Evolutionary conservation across 2,888 invertebrate genomes (phyloP), one percentile per base, ranked within the genome.

Genomic region (Machimus rusticus): DNA sequence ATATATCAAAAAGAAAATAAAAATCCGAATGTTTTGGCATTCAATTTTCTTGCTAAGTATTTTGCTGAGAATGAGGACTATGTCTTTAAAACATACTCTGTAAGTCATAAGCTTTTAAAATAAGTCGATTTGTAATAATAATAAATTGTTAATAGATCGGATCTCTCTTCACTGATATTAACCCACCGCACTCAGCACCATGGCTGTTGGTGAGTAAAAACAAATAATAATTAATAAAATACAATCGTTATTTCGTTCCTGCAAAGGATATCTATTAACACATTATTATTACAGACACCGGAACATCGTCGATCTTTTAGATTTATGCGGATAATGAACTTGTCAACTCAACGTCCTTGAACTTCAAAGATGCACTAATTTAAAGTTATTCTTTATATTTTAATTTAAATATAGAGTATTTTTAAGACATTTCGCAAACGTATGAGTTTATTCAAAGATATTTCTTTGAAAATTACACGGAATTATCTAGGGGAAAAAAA

Each of bases 191-290:
- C 5, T 43, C 79, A 19, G 19, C 19, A 14, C 79, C 79, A 37
- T 79, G 43, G 79, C 46, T 39, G 79, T 79, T 79, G 79, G 79
- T 79, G 43, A 79, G 43, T 74, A 74, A 74, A 74, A 74, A 28
- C 28, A 74, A 74, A 74, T 74, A 74, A 28, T 74, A 74, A 74
- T 74, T 3, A 74, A 23, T 74, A 28, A 74, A 19, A 74, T 74
- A 66, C 66, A 66, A 66, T 66, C 12, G 5, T 74, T 74, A 74
- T 74, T 74, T 74, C 74, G 28, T 43, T 43, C 2, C 43, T 12
- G 0, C 12, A 43, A 43, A 43, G 43, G 43, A 43, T 43, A 2
- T 43, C 12, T 74, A 74, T 74, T 74, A 74, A 74, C 28, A 66
- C 28, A 74, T 74, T 74, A 74, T 74, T 74, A 74, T 74, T 74